phyloP scores from a whole-genome alignment of 2,888 invertebrate species.

The Phytoseiulus persimilis region DNA sequence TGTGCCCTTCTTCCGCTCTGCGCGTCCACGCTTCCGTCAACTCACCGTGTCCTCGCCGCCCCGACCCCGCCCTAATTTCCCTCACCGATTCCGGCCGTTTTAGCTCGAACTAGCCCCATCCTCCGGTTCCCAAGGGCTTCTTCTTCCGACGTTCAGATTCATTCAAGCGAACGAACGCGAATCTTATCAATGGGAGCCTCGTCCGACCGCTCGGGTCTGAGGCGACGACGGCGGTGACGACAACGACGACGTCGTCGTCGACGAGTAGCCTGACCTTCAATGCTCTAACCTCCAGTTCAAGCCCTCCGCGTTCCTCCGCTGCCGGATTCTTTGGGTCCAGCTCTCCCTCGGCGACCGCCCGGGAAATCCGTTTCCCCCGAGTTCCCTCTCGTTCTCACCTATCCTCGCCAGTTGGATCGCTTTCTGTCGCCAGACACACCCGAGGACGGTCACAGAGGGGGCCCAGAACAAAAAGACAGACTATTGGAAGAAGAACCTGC shows the following conservation, averaged over 20 bases:
- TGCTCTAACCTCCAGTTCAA: background rate
- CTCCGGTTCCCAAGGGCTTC: background rate
- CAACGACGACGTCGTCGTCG: background rate
- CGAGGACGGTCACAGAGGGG: background rate
- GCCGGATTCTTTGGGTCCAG: background rate
- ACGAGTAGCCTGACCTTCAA: background rate
- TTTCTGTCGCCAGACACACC: background rate
- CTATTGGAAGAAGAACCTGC: background rate
- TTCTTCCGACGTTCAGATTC: background rate
- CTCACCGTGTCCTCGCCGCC: background rate
- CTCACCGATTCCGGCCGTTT: background rate
- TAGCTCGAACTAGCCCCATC: background rate
- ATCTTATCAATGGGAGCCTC: background rate
- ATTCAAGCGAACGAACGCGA: background rate
- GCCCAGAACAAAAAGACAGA: background rate
- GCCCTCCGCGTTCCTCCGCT: background rate
- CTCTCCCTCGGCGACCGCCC: background rate
- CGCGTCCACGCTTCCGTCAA: background rate
- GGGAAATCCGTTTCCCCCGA: background rate
- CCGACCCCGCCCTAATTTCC: background rate
- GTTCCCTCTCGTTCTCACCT: background rate
- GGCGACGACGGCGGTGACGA: background rate
- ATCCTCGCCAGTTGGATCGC: background rate
- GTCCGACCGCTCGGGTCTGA: background rate
- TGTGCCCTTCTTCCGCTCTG: background rate